Evolutionary conservation across 2,113 vertebrate species (phyloP).

Genomic region (Ceratotherium simum): DNA sequence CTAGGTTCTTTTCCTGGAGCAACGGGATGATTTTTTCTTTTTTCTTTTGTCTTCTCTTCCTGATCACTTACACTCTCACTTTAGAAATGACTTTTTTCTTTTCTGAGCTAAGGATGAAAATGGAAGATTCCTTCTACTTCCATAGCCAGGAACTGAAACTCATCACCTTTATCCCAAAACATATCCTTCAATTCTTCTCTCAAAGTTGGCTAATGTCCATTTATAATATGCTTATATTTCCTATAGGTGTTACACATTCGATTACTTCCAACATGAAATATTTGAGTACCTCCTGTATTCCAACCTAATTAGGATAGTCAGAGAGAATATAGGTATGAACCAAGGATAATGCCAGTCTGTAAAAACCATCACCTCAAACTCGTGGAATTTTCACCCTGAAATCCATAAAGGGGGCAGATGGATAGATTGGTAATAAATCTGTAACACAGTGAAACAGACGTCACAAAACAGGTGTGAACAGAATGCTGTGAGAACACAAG

Average conservation of each 20-base stretch:
- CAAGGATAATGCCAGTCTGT: not conserved
- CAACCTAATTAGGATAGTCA: not conserved
- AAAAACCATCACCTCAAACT: not conserved
- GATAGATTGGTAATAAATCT: not conserved
- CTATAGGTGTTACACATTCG: not conserved
- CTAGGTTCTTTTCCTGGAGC: not conserved
- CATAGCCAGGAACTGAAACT: not conserved
- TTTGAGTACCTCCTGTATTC: not conserved
- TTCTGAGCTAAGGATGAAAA: constrained; percentile 2
- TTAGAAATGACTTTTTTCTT: not conserved
- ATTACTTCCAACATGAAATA: not conserved
- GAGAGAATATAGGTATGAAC: not conserved
- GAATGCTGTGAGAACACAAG: not conserved
- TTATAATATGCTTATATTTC: not conserved
- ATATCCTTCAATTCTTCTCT: not conserved
- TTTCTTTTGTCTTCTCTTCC: not conserved
- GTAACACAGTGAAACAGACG: not conserved
- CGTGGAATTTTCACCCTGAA: not conserved
- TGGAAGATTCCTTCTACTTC: not conserved
- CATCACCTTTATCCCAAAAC: not conserved
- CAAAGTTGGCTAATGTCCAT: not conserved
- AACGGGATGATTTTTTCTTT: not conserved
- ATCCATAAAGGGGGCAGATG: not conserved
- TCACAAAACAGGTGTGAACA: not conserved
- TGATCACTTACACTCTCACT: not conserved